These are phyloP conservation scores for Dromas ardeola DNA, from an alignment of 2,113 vertebrate genomes.

Conservation along the genomic window DNA sequence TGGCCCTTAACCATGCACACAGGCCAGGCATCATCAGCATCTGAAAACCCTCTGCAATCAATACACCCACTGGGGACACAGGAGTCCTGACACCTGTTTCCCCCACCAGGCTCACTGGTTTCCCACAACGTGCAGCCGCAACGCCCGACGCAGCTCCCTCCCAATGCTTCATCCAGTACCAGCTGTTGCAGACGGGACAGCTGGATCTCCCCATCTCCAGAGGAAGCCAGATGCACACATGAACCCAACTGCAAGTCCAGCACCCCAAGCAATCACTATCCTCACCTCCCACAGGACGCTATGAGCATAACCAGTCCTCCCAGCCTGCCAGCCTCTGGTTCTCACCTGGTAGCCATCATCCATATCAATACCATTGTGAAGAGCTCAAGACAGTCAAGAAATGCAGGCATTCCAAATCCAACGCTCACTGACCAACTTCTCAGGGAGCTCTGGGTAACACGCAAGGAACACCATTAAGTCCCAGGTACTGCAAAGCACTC, in stretches of 20 bases:
- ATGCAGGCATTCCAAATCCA: neutral
- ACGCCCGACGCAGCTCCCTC: rapidly evolving
- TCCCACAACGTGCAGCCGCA: neutral
- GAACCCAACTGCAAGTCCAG: neutral
- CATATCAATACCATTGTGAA: neutral
- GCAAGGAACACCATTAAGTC: neutral
- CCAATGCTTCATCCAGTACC: neutral
- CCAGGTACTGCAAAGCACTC: neutral
- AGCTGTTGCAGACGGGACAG: neutral
- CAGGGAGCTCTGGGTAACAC: neutral
- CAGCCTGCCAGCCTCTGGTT: neutral
- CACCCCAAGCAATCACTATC: neutral
- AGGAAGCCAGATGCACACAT: neutral
- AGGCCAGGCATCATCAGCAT: neutral
- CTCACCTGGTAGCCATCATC: neutral
- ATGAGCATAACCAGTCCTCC: neutral
- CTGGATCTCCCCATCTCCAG: neutral
- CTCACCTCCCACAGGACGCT: neutral
- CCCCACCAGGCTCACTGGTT: neutral
- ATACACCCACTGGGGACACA: neutral
- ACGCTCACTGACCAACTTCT: neutral
- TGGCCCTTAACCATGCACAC: neutral
- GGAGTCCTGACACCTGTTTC: neutral
- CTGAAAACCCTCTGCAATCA: neutral
- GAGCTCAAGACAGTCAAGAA: neutral